These are phyloP conservation scores for Meghimatium bilineatum DNA, from an alignment of 2,888 invertebrate genomes.

Conservation along the genomic window DNA sequence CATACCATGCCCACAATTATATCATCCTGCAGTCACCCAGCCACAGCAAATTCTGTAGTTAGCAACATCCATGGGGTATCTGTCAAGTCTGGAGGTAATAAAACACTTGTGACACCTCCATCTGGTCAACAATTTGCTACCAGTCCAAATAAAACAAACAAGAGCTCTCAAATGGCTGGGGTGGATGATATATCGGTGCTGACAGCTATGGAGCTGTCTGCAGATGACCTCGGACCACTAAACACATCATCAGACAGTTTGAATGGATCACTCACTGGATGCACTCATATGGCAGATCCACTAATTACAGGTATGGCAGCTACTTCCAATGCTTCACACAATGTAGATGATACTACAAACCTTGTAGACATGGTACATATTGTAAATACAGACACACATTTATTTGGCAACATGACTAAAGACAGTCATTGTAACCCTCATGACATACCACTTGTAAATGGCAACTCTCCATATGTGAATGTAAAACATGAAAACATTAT, in stretches of 20 bases:
- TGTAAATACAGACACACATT: not conserved
- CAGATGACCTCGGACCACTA: constrained; percentile 28
- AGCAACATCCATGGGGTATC: not conserved
- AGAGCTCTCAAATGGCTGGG: not conserved
- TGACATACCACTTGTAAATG: constrained; percentile 31
- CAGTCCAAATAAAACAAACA: constrained; percentile 33
- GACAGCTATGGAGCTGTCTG: constrained; percentile 19
- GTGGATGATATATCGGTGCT: constrained; percentile 42
- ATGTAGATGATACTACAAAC: constrained; percentile 17
- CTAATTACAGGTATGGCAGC: constrained; percentile 7
- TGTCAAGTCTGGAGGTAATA: constrained; percentile 10
- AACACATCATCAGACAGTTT: constrained; percentile 43
- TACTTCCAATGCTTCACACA: constrained; percentile 30
- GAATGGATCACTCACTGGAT: constrained; percentile 21
- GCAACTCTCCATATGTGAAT: constrained; percentile 36
- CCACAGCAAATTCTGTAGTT: not conserved
- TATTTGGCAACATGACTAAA: constrained; percentile 1
- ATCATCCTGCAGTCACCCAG: not conserved
- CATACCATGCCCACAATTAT: not conserved
- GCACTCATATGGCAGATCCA: constrained; percentile 15
- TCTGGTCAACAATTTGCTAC: constrained; percentile 42
- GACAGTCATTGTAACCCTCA: not conserved
- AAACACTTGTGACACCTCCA: constrained; percentile 40
- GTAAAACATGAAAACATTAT: constrained; percentile 34
- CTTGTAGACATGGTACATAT: constrained; percentile 12